These are phyloP conservation scores for Allacma fusca DNA, from an alignment of 2,888 invertebrate species.

Conservation along the genomic window DNA sequence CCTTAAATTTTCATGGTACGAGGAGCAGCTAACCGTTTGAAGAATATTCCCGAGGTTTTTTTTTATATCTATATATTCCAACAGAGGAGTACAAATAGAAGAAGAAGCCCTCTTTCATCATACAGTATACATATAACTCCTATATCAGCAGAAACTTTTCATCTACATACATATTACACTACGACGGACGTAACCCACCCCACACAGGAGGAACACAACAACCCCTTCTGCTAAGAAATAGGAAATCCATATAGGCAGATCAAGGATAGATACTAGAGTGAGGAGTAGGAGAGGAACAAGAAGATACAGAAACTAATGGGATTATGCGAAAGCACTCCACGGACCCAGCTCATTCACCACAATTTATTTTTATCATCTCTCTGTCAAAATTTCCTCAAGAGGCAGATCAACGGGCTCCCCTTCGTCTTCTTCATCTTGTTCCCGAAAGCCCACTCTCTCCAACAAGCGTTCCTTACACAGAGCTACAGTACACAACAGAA, in stretches of 20 bases:
- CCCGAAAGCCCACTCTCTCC: not conserved
- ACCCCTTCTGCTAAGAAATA: not conserved
- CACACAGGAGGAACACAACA: not conserved
- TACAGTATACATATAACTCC: no score
- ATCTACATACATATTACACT: no score
- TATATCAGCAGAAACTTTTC: no score
- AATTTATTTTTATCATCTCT: constrained; percentile 46
- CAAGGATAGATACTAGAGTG: not conserved
- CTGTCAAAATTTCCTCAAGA: constrained; percentile 43
- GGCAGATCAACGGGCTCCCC: constrained; percentile 28
- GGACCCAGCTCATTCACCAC: constrained; percentile 37
- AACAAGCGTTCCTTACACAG: no score
- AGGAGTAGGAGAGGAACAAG: not conserved
- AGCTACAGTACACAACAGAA: no score
- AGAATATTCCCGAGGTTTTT: constrained; percentile 9
- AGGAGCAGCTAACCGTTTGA: constrained; percentile 12
- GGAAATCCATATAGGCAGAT: constrained; percentile 2
- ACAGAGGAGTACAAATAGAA: not conserved
- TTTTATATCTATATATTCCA: not conserved
- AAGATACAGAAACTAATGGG: constrained; percentile 17
- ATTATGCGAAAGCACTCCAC: constrained; percentile 18
- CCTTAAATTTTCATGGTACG: constrained; percentile 17
- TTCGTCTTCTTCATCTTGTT: not conserved
- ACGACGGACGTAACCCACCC: no score
- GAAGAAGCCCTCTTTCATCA: not conserved